Conservation (phyloP, 2,113 vertebrate species). For the Ophiodon elongatus region DNA sequence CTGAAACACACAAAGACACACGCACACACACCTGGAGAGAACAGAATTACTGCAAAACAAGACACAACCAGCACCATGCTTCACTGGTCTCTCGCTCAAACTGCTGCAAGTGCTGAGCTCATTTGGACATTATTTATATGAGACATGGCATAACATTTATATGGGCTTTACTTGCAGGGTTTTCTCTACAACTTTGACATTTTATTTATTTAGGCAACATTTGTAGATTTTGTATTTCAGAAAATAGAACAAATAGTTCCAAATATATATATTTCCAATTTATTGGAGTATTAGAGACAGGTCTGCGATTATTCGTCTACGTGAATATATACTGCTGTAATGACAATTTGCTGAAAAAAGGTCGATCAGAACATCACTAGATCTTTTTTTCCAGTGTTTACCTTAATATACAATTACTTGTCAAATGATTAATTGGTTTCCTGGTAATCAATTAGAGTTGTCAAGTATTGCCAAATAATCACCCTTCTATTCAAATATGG, state of each 20-base stretch:
- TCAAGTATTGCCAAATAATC: constrained; percentile 1
- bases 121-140: constrained; percentile 23
- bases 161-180: background rate
- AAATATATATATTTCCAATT: background rate
- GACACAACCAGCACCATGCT: constrained; percentile 14
- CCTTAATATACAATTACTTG: constrained; percentile 2
- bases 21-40: constrained; percentile 12
- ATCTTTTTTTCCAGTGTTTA: background rate
- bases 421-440: background rate
- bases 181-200: constrained; percentile 14
- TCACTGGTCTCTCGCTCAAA: constrained; percentile 27
- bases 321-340: too few relatives aligned
- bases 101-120: background rate
- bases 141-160: background rate
- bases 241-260: background rate
- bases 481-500: constrained; percentile 1
- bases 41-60: constrained; percentile 18
- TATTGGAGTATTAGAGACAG: background rate
- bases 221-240: background rate
- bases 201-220: constrained; percentile 4
- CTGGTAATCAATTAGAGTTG: background rate
- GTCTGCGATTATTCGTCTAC: background rate
- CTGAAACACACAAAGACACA: constrained; percentile 28
- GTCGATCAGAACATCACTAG: too few relatives aligned
- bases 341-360: too few relatives aligned